These are phyloP conservation scores for Sebastes matsubarae DNA, from an alignment of 2,797 vertebrate genomes.

Conservation along the genomic window DNA sequence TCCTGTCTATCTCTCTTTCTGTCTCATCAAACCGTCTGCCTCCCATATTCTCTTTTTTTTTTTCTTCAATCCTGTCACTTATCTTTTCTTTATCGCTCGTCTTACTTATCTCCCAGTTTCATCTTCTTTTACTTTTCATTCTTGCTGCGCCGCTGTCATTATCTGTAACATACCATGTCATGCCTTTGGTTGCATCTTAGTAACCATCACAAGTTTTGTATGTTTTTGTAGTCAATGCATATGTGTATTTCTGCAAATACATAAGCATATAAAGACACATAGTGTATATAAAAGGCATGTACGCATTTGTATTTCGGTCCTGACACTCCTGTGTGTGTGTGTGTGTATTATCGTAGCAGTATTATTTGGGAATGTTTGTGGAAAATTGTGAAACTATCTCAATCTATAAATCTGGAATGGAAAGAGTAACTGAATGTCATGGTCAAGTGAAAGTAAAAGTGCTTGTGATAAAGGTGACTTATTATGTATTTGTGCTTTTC, in stretches of 20 bases:
- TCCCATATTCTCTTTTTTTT: background rate
- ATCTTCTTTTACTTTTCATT: slow-evolving; percentile 36
- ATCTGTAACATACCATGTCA: slow-evolving; percentile 40
- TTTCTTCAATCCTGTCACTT: slow-evolving; percentile 31
- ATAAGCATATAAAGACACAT: background rate
- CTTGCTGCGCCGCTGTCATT: slow-evolving; percentile 36
- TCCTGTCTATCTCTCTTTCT: slow-evolving; percentile 40
- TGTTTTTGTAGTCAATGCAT: background rate
- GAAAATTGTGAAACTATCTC: background rate
- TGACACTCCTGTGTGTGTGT: background rate
- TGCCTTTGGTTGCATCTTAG: slow-evolving; percentile 38
- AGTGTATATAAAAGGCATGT: background rate
- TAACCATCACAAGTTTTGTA: slow-evolving; percentile 10
- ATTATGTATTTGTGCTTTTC: too few relatives aligned
- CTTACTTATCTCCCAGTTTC: slow-evolving; percentile 42
- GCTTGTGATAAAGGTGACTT: background rate
- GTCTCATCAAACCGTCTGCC: slow-evolving; percentile 53
- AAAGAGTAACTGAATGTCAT: background rate
- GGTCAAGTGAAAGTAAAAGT: background rate
- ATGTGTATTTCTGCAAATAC: background rate
- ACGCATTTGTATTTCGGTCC: background rate
- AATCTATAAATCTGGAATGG: background rate
- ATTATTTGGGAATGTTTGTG: background rate
- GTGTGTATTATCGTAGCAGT: background rate
- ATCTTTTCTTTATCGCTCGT: slow-evolving; percentile 48